Evolutionary conservation across 92 coral and sea anemone species (phyloP), one percentile per base, ranked within the genome.

Genomic region (Palythoa grandiflora): DNA sequence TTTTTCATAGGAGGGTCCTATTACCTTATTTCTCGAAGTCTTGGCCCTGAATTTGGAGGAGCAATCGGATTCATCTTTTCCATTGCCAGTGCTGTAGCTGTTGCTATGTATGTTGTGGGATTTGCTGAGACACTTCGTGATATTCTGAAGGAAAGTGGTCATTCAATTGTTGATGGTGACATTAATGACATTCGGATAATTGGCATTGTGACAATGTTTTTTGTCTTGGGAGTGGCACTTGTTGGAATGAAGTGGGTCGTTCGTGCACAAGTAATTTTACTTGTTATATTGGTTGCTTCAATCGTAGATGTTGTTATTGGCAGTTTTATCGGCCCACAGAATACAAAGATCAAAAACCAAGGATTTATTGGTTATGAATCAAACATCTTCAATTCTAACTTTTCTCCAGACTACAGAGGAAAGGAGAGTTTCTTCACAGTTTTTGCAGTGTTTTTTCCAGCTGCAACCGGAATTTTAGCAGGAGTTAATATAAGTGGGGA

Each of bases 21-120:
- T 75, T 97, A 88, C 66, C 93, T 97, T 9, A 95, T 97, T 73
- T 97, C 99, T 35, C 92, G 99, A 76, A 97, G 97, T 77, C 94
- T 97, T 85, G 99, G 99, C 7, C 99, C 99, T 71, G 96, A 97
- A 83, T 97, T 97, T 93, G 99, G 99, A 84, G 99, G 99, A 76
- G 96, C 99, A n/a, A 95, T 97, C 54, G 99, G 99, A 54, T 88
- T 97, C 2, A 95, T 97, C 38, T 97, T 97, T 84, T 95, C 99
- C 50, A 89, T 95, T 4, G 99, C 99, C 5, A 97, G 95, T 88
- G 99, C 99, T 37, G 98, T 95, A 61, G 99, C 98, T 28, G 93
- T 93, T 6, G 99, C 99, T 10, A 92, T 97, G 98, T 95, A 97
- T 44, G 96, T 95, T 39, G 98, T 97, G 57, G 98, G 98, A n/a